A percentile compares a stretch with the other conserved stretches of the same genome.
Evolutionary conservation across 2,888 invertebrate species (phyloP).

Genomic region (Nephrotoma flavescens): DNA sequence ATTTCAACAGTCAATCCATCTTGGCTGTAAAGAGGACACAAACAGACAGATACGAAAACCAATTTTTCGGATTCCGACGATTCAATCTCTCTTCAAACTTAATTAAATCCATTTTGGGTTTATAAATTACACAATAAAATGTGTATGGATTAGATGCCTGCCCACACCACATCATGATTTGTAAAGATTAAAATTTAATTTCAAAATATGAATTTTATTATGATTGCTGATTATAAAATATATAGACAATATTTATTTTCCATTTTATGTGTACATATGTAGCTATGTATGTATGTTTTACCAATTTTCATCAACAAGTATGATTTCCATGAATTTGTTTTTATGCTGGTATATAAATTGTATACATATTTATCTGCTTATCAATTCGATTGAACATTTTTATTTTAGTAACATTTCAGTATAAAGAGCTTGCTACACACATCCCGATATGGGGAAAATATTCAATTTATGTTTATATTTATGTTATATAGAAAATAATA

Average conservation of each 20-base stretch:
- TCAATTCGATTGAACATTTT: not conserved
- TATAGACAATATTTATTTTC: not conserved
- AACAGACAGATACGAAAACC: too few relatives aligned
- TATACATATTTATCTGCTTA: not conserved
- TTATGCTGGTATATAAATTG: not conserved
- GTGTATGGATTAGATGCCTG: not conserved
- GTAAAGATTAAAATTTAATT: not conserved
- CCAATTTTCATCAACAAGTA: not conserved
- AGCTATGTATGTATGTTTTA: too few relatives aligned
- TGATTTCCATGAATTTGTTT: not conserved
- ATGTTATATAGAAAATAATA: not conserved
- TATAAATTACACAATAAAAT: too few relatives aligned
- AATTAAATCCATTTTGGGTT: too few relatives aligned
- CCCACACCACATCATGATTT: not conserved
- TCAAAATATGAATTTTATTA: not conserved
- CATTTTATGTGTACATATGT: not conserved
- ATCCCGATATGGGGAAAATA: not conserved
- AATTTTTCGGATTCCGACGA: too few relatives aligned
- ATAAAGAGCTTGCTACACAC: too few relatives aligned
- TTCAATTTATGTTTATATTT: not conserved
- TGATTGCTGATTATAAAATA: not conserved
- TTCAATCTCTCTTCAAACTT: too few relatives aligned
- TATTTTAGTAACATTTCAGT: too few relatives aligned
- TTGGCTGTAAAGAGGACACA: too few relatives aligned
- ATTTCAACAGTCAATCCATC: too few relatives aligned